Evolutionary conservation across 2,797 vertebrate genomes (phyloP), one percentile per base, ranked within the genome.

Genomic region (Epinephelus awoara): DNA sequence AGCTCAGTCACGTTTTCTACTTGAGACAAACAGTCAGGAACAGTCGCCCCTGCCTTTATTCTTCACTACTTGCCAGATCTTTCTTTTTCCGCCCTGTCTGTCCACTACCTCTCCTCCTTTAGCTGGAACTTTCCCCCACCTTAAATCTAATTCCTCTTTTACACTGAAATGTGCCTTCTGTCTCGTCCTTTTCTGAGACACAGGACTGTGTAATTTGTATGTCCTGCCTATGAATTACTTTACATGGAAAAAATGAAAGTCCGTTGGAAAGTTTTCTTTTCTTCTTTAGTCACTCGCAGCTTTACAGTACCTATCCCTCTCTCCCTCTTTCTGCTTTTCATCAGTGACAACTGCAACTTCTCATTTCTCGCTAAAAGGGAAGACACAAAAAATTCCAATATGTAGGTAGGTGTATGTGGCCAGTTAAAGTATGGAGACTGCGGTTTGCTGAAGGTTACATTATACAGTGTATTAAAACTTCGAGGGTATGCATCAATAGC

Each of bases 211-310:
- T 79, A 71, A 87, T 83, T 78, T 79, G 62, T 38, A 54, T 77
- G 79, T 79, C 74, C 73, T 89, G 83, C 71, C 81, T 67, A 69
- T 79, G 82, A 80, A 82, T 91, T 88, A 93, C 85, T 93, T 80
- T 63, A 88, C 85, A 71, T 83, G 92, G 94, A 94, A 95, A 93
- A 92, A 90, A 91, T 91, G 84, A 94, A 83, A 81, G 69, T 17
- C 54, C 21, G 17, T 47, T 78, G 91, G 91, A 92, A 94, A 89
- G 77, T 85, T 89, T 73, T 81, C 73, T 72, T 85, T 84, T 87
- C 82, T 80, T 91, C 73, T 82, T 73, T n/a, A 73, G 73, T 76
- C 62, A 51, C 54, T 81, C 8, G 4, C 56, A 69, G 42, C 47
- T 75, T 56, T 81, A 40, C 46, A 21, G 29, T n/a, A 64, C 72